Evolutionary conservation across 2,113 vertebrate genomes (phyloP), one percentile per base, ranked within the genome.

Genomic region (Pycnonotus jocosus): DNA sequence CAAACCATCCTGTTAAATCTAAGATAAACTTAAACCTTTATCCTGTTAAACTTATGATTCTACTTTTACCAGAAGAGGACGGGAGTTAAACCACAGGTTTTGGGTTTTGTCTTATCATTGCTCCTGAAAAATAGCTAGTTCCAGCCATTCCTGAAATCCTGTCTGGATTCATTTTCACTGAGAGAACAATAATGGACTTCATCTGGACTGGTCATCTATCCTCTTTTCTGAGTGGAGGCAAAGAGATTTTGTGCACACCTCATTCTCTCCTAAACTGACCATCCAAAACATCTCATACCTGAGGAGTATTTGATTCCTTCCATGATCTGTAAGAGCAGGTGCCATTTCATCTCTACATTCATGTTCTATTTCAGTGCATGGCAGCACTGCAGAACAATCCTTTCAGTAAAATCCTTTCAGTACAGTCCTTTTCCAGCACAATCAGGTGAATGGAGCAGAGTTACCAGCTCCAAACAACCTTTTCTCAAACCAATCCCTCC

Each of bases 291-390:
- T 5, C 10, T 65, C 1, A 2, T 25, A 12, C 5, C 20, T 35
- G 58, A 51, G 69, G 56, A 81, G 27, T 23, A 12, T 72, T 58
- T 64, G 23, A 38, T 64, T 51, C 54, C 35, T 65, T 16, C 27
- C 37, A 24, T 3, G 40, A 45, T 18, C 64, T 51, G 0, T 10
- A 40, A n/a, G 4, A 5, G 35, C 20, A 79, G 64, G 5, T 57
- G 28, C 23, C 27, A 20, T 65, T 91, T 40, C 50, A 57, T 7
- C 68, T 56, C 12, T 9, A 12, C 11, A 10, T 64, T 51, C 30
- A 7, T 25, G 17, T 18, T 68, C 16, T 40, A 3, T 44, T 80
- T 30, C 66, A 76, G 47, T n/a, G 44, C 47, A n/a, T 17, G n/a
- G 27, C n/a, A 58, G 18, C 15, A 6, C 30, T 28, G 11, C 21